Evolutionary conservation across 2,797 vertebrate genomes (phyloP), one percentile per base, ranked within the genome.

Genomic region (Manis javanica): DNA sequence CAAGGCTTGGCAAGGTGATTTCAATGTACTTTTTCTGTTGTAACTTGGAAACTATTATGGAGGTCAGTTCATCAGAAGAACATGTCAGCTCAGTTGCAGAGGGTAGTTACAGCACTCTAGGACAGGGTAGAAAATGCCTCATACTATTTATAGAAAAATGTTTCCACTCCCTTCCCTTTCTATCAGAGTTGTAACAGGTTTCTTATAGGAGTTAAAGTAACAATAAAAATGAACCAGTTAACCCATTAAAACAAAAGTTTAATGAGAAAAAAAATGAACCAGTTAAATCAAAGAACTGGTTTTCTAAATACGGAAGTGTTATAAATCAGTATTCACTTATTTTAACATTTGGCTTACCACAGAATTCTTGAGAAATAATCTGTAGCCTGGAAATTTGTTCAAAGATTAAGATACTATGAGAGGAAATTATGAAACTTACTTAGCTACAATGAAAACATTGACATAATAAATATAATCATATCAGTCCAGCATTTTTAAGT

Each of bases 21-120:
- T 98, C 95, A 95, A 53, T 98, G 97, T 66, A 98, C 96, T 96
- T 98, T 98, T 98, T 95, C 97, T 96, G 42, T 92, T 98, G 92
- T 96, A 96, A 94, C 95, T 97, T 97, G 79, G 72, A 74, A 97
- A 98, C 82, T 82, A 15, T 82, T 74, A 68, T 1, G 39, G 15
- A 95, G 72, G 46, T 81, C 72, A 91, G 0, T 34, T 83, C 42
- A 34, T 49, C 31, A 16, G 49, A 31, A 82, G 81, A 90, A 61
- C n/a, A 24, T 46, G 71, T 51, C 75, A 53, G 72, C 63, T 37
- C 49, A 53, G 39, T 42, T 84, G 12, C 68, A 57, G 15, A 64
- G 7, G 31, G 21, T 49, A 69, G 34, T 61, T 23, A 55, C 2
- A 66, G 21, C 37, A 51, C 4, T 51, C 11, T 37, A 57, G 39